Conservation (phyloP, 2,888 invertebrate species). For the Nomada lathburiana region DNA sequence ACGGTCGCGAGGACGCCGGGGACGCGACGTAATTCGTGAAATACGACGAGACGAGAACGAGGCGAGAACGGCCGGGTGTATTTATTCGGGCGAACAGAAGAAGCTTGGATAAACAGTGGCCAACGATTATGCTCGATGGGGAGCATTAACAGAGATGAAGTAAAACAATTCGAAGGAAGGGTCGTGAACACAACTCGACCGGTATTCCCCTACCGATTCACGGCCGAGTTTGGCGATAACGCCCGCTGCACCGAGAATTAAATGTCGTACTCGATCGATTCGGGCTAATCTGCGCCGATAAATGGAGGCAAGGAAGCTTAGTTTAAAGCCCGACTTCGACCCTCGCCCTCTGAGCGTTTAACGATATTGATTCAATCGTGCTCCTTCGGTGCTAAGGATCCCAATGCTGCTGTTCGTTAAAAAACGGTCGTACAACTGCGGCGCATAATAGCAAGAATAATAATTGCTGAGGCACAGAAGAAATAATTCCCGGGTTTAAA, state of each 20-base stretch:
- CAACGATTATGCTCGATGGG: no score
- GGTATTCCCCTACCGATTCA: constrained; percentile 7
- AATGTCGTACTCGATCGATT: constrained; percentile 41
- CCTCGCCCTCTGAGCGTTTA: constrained; percentile 16
- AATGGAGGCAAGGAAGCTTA: constrained; percentile 22
- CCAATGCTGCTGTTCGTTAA: not conserved
- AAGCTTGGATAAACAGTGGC: not conserved
- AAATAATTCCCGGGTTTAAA: not conserved
- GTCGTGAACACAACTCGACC: not conserved
- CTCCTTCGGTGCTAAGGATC: not conserved
- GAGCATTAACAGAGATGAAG: not conserved
- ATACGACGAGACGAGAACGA: not conserved
- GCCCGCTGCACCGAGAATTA: constrained; percentile 13
- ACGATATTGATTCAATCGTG: constrained; percentile 24
- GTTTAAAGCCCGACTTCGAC: constrained; percentile 15
- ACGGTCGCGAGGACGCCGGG: not conserved
- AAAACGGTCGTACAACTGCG: not conserved
- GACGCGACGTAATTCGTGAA: not conserved
- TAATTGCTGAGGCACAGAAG: not conserved
- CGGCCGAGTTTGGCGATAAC: constrained; percentile 32
- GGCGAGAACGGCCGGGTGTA: not conserved
- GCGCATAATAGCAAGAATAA: no score
- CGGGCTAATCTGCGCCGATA: constrained; percentile 39
- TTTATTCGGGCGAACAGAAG: not conserved
- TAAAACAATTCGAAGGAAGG: constrained; percentile 30